Conservation (phyloP, 2,797 vertebrate species). For the Valencia hispanica region DNA sequence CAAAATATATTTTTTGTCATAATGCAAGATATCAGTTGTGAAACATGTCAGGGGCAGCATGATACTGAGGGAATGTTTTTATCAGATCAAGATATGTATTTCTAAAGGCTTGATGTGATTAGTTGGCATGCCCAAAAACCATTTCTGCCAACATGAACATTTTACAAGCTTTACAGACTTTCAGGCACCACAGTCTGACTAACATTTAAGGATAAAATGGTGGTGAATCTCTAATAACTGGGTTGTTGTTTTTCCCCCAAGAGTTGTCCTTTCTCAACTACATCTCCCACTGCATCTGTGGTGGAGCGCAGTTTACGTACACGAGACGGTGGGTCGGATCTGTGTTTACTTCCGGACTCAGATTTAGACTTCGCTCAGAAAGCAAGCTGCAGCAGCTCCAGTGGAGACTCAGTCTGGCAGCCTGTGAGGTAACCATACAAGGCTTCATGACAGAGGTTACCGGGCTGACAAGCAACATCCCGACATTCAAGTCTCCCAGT, state of each 20-base stretch:
- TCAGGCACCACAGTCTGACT: background rate
- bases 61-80: background rate
- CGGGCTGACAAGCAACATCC: slow-evolving; percentile 52
- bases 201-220: background rate
- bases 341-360: slow-evolving; percentile 95
- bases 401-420: slow-evolving; percentile 61
- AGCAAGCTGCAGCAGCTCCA: slow-evolving; percentile 69
- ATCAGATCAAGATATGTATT: background rate
- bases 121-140: background rate
- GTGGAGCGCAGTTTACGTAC: slow-evolving; percentile 67
- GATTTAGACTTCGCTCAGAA: slow-evolving; percentile 65
- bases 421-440: slow-evolving; percentile 58
- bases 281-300: slow-evolving; percentile 44
- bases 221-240: background rate
- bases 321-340: slow-evolving; percentile 67
- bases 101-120: too few species aligned
- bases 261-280: slow-evolving; percentile 20
- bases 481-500: slow-evolving; percentile 27
- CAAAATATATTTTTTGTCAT: background rate
- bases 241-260: background rate
- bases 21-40: background rate
- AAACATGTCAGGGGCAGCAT: background rate
- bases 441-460: slow-evolving; percentile 78
- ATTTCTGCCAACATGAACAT: background rate
- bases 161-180: background rate